Conservation (phyloP, 2,113 vertebrate species). For the Notarius quadriscutis region DNA sequence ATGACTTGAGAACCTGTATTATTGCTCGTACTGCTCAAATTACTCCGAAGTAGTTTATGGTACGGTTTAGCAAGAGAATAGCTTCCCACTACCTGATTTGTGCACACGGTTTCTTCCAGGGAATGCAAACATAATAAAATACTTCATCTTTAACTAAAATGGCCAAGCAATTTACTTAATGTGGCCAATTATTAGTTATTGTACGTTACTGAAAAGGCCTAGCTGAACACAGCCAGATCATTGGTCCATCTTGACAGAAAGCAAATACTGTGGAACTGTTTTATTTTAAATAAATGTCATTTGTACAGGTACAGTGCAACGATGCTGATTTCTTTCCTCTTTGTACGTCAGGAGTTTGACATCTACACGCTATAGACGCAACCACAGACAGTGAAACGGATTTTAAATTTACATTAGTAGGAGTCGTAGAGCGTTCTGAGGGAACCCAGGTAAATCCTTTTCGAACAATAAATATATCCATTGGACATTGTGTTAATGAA, state of each 20-base stretch:
- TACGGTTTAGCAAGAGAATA: conserved; percentile 24
- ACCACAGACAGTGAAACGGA: neutral
- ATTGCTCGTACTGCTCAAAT: neutral
- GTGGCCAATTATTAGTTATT: neutral
- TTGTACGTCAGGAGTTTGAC: neutral
- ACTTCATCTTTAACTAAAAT: neutral
- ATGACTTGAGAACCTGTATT: neutral
- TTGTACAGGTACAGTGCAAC: neutral
- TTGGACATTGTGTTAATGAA: neutral
- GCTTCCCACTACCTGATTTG: conserved; percentile 8
- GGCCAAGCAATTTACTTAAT: neutral
- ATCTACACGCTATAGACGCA: neutral
- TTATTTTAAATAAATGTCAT: neutral
- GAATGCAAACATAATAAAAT: neutral
- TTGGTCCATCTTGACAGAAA: neutral
- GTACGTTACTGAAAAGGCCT: neutral
- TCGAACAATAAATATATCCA: neutral
- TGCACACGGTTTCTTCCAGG: neutral
- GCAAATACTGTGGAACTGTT: neutral
- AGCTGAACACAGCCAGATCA: neutral
- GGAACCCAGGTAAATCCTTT: conserved; percentile 22
- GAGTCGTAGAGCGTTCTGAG: neutral
- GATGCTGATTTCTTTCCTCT: neutral
- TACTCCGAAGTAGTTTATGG: conserved; percentile 5
- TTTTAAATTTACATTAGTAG: conserved; percentile 17